Percentiles rank a stretch among this genome's conserved stretches.
phyloP scores from a whole-genome alignment of 2,113 vertebrate genomes.

The Entomyzon cyanotis region DNA sequence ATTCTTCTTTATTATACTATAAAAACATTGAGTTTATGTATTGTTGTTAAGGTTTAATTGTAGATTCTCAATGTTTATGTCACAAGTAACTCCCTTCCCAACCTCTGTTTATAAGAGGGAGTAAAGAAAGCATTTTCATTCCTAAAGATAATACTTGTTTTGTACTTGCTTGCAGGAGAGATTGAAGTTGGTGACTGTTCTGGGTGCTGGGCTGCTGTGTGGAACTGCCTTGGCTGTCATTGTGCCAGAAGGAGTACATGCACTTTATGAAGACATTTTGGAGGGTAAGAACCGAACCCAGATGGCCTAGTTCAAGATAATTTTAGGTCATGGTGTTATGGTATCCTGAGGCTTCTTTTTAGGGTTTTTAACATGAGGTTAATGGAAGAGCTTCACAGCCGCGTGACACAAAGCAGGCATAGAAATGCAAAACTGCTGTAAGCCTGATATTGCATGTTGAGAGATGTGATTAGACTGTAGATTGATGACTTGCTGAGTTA shows the following conservation, averaged over 20 bases:
- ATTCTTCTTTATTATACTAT: background rate
- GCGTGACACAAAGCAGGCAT: background rate
- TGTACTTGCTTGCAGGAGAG: constrained; percentile 82
- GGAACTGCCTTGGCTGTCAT: constrained; percentile 97
- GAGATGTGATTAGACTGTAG: background rate
- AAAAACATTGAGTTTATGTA: background rate
- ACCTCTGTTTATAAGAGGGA: background rate
- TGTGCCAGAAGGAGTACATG: constrained; percentile 96
- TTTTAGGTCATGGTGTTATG: background rate
- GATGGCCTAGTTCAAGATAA: background rate
- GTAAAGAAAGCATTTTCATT: background rate
- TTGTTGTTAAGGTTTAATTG: background rate
- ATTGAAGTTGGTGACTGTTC: constrained; percentile 92
- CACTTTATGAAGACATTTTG: constrained; percentile 95
- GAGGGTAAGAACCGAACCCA: constrained; percentile 80
- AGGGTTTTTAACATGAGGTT: background rate
- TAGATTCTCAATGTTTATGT: background rate
- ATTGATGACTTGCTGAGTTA: background rate
- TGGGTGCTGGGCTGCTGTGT: constrained; percentile 95
- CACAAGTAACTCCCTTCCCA: background rate
- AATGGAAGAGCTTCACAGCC: background rate
- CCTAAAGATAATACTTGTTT: background rate
- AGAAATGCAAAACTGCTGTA: background rate
- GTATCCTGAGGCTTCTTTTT: background rate
- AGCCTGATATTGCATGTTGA: background rate